Percentiles rank a stretch among this genome's conserved stretches.
These are phyloP conservation scores for Chelmon rostratus DNA, from an alignment of 2,797 vertebrate species.

Conservation along the genomic window DNA sequence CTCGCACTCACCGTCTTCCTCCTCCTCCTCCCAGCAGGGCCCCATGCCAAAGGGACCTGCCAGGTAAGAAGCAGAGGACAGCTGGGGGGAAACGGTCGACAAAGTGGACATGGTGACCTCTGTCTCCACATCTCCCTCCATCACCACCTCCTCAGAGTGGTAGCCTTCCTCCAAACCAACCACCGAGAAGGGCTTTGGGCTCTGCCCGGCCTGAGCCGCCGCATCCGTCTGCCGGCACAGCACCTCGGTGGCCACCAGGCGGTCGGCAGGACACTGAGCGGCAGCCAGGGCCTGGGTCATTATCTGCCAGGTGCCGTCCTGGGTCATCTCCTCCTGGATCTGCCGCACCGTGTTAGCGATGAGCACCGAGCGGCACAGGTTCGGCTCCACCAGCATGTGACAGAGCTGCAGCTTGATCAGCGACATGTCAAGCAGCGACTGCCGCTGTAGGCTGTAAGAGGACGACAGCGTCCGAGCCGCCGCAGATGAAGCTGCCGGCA, in stretches of 20 bases:
- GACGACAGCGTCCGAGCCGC: constrained; percentile 80
- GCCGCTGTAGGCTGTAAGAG: constrained; percentile 93
- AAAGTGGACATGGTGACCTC: constrained; percentile 79
- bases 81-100: constrained; percentile 74
- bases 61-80: constrained; percentile 76
- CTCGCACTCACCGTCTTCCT: constrained; percentile 77
- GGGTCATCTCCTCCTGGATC: constrained; percentile 98
- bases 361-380: constrained; percentile 96
- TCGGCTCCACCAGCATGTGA: constrained; percentile 97
- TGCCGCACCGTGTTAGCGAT: constrained; percentile 98
- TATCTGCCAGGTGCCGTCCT: constrained; percentile 93
- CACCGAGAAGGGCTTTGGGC: constrained; percentile 79
- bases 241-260: constrained; percentile 92
- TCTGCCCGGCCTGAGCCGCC: constrained; percentile 77
- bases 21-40: constrained; percentile 88
- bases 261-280: constrained; percentile 87
- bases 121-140: constrained; percentile 77
- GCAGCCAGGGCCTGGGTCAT: constrained; percentile 86
- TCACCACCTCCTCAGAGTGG: constrained; percentile 82
- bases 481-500: constrained; percentile 77
- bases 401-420: constrained; percentile 98
- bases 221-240: constrained; percentile 89
- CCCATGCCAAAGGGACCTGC: constrained; percentile 80
- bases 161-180: constrained; percentile 77
- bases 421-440: constrained; percentile 98